Conservation (phyloP, 2,113 vertebrate genomes). For the Bos indicus region DNA sequence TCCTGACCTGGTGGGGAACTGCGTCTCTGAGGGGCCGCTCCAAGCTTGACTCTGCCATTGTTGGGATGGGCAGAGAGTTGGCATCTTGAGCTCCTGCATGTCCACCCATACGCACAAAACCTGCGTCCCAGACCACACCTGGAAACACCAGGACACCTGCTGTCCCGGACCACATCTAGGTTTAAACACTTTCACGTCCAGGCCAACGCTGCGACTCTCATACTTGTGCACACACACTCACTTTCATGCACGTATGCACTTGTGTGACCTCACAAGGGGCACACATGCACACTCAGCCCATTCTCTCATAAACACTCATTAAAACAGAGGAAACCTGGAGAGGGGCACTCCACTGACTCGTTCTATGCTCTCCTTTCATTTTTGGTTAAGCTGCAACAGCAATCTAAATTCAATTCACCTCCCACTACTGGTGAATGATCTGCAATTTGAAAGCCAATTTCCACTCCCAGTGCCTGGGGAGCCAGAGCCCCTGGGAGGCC, state of each 20-base stretch:
- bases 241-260: too few relatives aligned
- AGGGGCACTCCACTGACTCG: accelerated
- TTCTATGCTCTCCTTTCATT: accelerated
- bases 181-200: not conserved
- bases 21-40: not conserved
- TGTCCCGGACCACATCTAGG: not conserved
- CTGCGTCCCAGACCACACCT: not conserved
- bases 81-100: not conserved
- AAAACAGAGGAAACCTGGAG: not conserved
- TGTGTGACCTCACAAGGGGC: too few relatives aligned
- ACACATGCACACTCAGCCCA: too few relatives aligned
- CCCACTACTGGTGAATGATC: not conserved
- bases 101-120: not conserved
- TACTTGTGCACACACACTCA: too few relatives aligned
- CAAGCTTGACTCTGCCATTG: not conserved
- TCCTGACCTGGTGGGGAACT: not conserved
- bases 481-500: not conserved
- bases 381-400: too few relatives aligned
- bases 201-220: too few relatives aligned
- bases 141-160: not conserved
- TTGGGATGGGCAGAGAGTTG: not conserved
- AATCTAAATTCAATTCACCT: accelerated
- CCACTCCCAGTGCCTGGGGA: too few relatives aligned
- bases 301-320: not conserved
- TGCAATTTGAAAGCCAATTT: not conserved